These are phyloP conservation scores for Eutolmus rufibarbis DNA, from an alignment of 2,888 invertebrate genomes.

Conservation along the genomic window DNA sequence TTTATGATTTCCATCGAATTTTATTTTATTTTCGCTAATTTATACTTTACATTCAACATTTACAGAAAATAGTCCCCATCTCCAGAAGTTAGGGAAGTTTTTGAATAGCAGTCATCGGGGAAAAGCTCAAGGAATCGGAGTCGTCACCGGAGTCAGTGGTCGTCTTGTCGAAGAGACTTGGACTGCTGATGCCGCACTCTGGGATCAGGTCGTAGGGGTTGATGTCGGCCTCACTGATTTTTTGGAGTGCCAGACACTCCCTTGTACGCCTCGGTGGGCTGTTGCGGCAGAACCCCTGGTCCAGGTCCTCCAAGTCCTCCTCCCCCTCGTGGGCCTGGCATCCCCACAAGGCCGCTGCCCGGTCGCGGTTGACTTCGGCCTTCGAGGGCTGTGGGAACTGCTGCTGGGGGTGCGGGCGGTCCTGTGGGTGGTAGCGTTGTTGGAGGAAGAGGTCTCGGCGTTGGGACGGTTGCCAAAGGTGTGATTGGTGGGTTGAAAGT, in stretches of 20 bases:
- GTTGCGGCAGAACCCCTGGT: conserved; percentile 57
- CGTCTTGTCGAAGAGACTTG: conserved; percentile 60
- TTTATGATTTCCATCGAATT: not conserved
- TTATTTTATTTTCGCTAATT: not conserved
- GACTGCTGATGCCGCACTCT: conserved; percentile 61
- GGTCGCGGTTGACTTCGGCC: conserved; percentile 60
- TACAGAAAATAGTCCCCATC: not conserved
- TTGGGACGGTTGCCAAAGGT: conserved; percentile 4
- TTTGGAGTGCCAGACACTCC: conserved; percentile 52
- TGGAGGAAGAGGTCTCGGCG: not conserved
- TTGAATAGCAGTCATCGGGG: conserved; percentile 58
- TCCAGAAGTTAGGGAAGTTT: conserved; percentile 49
- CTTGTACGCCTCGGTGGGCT: conserved; percentile 62
- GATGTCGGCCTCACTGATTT: conserved; percentile 50
- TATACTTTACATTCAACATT: conserved; percentile 21
- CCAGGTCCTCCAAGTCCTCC: conserved; percentile 52
- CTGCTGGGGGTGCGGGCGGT: conserved; percentile 38
- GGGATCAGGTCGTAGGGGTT: conserved; percentile 55
- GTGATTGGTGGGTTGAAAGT: not conserved
- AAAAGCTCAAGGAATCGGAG: conserved; percentile 53
- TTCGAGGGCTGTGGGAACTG: conserved; percentile 46
- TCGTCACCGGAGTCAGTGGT: conserved; percentile 51
- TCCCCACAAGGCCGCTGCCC: conserved; percentile 61
- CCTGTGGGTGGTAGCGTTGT: conserved; percentile 42
- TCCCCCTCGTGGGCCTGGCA: conserved; percentile 53